Evolutionary conservation across 2,888 invertebrate genomes (phyloP), one percentile per base, ranked within the genome.

Genomic region (Zonitis immaculata): DNA sequence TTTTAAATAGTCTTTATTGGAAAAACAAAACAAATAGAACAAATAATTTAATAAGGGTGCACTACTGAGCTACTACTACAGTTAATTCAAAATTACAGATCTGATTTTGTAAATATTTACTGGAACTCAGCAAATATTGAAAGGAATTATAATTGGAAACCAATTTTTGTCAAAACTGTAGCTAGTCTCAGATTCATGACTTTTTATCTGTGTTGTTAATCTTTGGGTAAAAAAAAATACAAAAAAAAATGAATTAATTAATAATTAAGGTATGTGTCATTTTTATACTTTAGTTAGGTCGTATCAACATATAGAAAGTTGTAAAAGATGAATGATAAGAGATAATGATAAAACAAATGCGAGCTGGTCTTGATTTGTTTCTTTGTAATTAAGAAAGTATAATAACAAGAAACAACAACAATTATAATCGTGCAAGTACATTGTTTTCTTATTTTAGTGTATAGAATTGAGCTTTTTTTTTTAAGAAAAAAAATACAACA

Each of bases 181-280:
- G n/a, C n/a, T n/a, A n/a, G 63, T 63, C 61, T 65, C 63, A 57
- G 62, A 60, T 62, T 66, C 63, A 64, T 66, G 64, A 66, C 68
- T 66, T 59, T 67, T 35, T 66, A 64, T 69, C 67, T 66, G 67
- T 69, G 68, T 68, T 67, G 69, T 69, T 67, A 66, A 60, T 64
- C 57, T 60, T 57, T 58, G 14, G 42, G 27, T 20, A 42, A 28
- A 27, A 25, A 47, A 25, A 28, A 35, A n/a, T n/a, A n/a, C n/a
- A n/a, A n/a, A n/a, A n/a, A n/a, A n/a, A n/a, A n/a, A n/a, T n/a
- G n/a, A n/a, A n/a, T n/a, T n/a, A n/a, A n/a, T n/a, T n/a, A 28
- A 22, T 42, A 63, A 63, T 61, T 61, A 63, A 62, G 66, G 62
- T 67, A 69, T 60, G 66, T 67, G 68, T 68, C 67, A 66, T 67